phyloP scores from a whole-genome alignment of 2,888 invertebrate species.

The Xanthorhoe spadicearia region DNA sequence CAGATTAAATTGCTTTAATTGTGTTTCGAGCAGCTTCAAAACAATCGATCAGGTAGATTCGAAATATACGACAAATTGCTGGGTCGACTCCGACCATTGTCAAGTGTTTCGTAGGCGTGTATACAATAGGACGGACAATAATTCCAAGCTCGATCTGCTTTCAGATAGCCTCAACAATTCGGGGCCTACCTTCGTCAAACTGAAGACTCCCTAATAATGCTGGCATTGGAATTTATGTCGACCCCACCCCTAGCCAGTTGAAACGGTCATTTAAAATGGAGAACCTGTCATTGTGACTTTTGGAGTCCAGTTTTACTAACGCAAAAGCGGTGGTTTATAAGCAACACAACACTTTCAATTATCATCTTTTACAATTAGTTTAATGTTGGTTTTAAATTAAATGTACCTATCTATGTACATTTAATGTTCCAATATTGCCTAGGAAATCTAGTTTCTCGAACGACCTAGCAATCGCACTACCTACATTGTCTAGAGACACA shows the following conservation, averaged over 20 bases:
- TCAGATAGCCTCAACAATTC: slow-evolving; percentile 72
- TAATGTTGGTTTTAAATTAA: no score
- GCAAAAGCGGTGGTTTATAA: background rate
- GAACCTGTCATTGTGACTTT: slow-evolving; percentile 66
- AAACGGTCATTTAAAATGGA: slow-evolving; percentile 73
- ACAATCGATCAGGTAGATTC: slow-evolving; percentile 8
- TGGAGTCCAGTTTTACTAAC: background rate
- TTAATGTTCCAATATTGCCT: no score
- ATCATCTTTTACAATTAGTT: no score
- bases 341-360: background rate
- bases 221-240: slow-evolving; percentile 76
- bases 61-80: slow-evolving; percentile 48
- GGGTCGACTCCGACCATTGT: slow-evolving; percentile 47
- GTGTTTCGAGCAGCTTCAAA: slow-evolving; percentile 37
- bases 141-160: slow-evolving; percentile 66
- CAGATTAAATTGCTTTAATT: slow-evolving; percentile 32
- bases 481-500: slow-evolving; percentile 11
- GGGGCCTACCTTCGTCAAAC: slow-evolving; percentile 77
- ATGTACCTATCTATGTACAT: no score
- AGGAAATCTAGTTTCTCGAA: background rate
- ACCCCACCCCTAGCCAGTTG: slow-evolving; percentile 66
- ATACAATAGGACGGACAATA: slow-evolving; percentile 64
- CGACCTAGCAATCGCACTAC: background rate
- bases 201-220: slow-evolving; percentile 74
- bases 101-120: slow-evolving; percentile 51